Evolutionary conservation across 2,888 invertebrate species (phyloP).

Genomic region (Tinea semifulvella): DNA sequence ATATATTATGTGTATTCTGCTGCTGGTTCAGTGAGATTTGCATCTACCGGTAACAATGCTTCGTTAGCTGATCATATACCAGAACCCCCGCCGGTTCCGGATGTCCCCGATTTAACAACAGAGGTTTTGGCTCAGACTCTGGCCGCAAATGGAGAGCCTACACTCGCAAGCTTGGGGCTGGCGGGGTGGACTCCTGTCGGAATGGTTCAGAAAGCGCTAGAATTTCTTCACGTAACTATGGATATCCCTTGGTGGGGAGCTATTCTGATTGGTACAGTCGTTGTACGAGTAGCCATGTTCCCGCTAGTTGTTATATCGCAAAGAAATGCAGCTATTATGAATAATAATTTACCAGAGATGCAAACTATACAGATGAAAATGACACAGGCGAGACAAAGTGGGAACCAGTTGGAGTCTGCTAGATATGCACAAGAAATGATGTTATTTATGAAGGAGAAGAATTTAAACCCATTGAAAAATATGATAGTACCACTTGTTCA

Average conservation of each 20-base stretch:
- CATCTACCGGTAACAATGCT: conserved; percentile 40
- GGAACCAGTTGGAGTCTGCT: conserved; percentile 81
- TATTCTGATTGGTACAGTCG: conserved; percentile 82
- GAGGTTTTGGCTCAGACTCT: conserved; percentile 49
- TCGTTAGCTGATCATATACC: conserved; percentile 45
- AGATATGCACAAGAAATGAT: conserved; percentile 81
- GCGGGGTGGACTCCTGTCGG: conserved; percentile 87
- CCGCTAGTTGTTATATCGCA: conserved; percentile 87
- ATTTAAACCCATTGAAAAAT: conserved; percentile 82
- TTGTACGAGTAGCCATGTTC: conserved; percentile 79
- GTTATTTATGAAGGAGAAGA: conserved; percentile 82
- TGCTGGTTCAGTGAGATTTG: conserved; percentile 41
- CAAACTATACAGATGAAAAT: conserved; percentile 84
- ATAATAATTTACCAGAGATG: conserved; percentile 87
- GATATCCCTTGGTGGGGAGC: conserved; percentile 95
- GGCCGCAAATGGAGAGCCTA: conserved; percentile 73
- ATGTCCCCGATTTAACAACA: conserved; percentile 33
- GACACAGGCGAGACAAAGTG: conserved; percentile 85
- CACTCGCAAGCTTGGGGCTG: conserved; percentile 82
- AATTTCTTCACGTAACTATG: conserved; percentile 80
- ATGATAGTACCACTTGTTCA: conserved; percentile 81
- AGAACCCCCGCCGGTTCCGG: conserved; percentile 55
- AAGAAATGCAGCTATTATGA: conserved; percentile 81
- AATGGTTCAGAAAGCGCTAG: conserved; percentile 80
- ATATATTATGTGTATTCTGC: conserved; percentile 53